A percentile compares a stretch with the other conserved stretches of the same genome.
phyloP scores from a whole-genome alignment of 53 echinoderm and acorn worm species.

The Crossaster papposus region DNA sequence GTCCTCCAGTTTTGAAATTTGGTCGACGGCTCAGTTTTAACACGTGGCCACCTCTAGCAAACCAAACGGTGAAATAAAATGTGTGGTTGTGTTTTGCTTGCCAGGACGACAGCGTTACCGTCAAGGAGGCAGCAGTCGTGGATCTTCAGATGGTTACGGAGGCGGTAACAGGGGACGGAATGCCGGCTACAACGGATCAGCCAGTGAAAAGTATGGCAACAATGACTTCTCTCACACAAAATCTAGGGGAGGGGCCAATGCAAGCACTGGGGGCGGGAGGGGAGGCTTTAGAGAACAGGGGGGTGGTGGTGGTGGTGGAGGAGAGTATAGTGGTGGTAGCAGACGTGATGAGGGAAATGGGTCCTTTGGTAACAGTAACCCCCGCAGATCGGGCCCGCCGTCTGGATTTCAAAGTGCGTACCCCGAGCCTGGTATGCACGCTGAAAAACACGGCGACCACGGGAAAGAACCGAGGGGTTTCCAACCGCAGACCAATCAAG shows the following conservation, averaged over 20 bases:
- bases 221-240: constrained; percentile 51
- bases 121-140: constrained; percentile 22
- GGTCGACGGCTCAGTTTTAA: not conserved
- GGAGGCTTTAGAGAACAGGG: constrained; percentile 24
- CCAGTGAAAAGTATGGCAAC: constrained; percentile 54
- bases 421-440: constrained; percentile 1
- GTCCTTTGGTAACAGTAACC: constrained; percentile 36
- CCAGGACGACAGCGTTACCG: constrained; percentile 51
- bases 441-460: constrained; percentile 33
- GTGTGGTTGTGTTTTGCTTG: not conserved
- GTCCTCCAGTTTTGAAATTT: not conserved
- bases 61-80: too few species aligned
- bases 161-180: constrained; percentile 32
- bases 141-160: constrained; percentile 46
- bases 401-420: constrained; percentile 39
- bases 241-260: constrained; percentile 42
- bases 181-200: constrained; percentile 37
- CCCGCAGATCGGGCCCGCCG: constrained; percentile 17
- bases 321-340: constrained; percentile 13
- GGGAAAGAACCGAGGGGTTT: constrained; percentile 1
- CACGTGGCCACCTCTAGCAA: too few species aligned
- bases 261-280: constrained; percentile 14
- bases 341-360: constrained; percentile 41
- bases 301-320: constrained; percentile 33
- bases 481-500: constrained; percentile 4